phyloP scores from a whole-genome alignment of 2,888 invertebrate species.

The Bursaphelenchus okinawaensis region DNA sequence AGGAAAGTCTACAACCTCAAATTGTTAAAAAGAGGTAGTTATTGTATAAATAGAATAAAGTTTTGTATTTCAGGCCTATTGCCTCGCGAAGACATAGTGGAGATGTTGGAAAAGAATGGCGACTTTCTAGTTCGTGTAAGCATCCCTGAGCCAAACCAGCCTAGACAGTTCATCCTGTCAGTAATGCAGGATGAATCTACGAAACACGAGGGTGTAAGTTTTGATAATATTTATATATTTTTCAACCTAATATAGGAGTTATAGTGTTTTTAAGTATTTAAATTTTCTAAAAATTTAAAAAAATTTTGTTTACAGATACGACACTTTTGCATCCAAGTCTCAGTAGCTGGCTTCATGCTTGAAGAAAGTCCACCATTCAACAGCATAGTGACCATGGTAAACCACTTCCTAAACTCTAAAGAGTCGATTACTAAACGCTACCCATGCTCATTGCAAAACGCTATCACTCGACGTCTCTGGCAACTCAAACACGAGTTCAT shows the following conservation, averaged over 20 bases:
- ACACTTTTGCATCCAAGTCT: slow-evolving; percentile 30
- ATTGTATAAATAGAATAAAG: no score
- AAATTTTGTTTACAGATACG: slow-evolving; percentile 33
- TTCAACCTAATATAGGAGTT: no score
- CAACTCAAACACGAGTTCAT: slow-evolving; percentile 18
- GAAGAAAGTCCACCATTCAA: slow-evolving; percentile 10
- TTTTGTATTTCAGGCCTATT: not conserved
- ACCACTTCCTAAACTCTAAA: slow-evolving; percentile 26
- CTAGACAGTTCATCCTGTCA: not conserved
- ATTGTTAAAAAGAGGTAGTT: no score
- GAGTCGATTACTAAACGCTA: slow-evolving; percentile 22
- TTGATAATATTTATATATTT: no score
- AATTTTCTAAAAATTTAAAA: no score
- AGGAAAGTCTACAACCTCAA: no score
- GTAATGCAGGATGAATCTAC: not conserved
- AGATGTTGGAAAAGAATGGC: not conserved
- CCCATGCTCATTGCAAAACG: slow-evolving; percentile 4
- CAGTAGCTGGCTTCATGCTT: slow-evolving; percentile 5
- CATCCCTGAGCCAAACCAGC: not conserved
- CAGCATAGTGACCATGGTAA: slow-evolving; percentile 15
- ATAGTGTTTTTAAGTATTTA: no score
- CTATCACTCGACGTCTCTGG: slow-evolving; percentile 16
- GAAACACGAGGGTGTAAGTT: not conserved
- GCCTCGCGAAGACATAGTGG: not conserved
- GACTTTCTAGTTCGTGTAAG: not conserved